Evolutionary conservation across 2,797 vertebrate genomes (phyloP), one percentile per base, ranked within the genome.

Genomic region (Rousettus madagascariensis): DNA sequence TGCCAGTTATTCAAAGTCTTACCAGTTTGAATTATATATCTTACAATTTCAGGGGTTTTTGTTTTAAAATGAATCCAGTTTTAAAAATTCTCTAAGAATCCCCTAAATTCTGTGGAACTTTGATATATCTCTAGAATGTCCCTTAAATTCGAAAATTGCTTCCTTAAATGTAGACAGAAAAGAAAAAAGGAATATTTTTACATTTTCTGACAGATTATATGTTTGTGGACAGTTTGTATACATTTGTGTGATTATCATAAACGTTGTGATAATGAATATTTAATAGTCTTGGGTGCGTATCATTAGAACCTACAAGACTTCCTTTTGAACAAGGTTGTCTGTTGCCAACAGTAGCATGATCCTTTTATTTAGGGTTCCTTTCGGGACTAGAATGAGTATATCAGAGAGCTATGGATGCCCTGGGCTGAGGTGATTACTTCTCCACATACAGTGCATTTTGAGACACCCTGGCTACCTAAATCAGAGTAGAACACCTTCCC

Each of bases 41-140:
- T 96, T 94, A 66, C 63, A 59, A 90, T 94, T 91, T 53, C 24
- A 90, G 68, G 41, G 16, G 6, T 8, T 77, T 75, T 94, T 78
- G 36, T 68, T 93, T 92, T 78, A 26, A 85, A 90, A 8, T 38
- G 16, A 74, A 16, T 91, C n/a, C 83, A 36, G 33, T 72, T 90
- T 59, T 10, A 28, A 68, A 91, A 85, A 16, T 86, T 19, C 19
- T 3, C 30, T 85, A 43, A 68, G 16, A 72, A 26, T 59, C 9
- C 4, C 33, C 90, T 94, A 90, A 87, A 53, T 93, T 95, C n/a
- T 63, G 51, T n/a, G 24, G 7, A 85, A 75, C 22, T 79, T 59
- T 88, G 63, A 79, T 80, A 1, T 51, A 46, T n/a, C 66, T 66
- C 65, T 74, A 55, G 49, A 84, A 59, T 57, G 10, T 74, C 24